Conservation (phyloP, 2,113 vertebrate genomes). For the Thamnaconus septentrionalis region DNA sequence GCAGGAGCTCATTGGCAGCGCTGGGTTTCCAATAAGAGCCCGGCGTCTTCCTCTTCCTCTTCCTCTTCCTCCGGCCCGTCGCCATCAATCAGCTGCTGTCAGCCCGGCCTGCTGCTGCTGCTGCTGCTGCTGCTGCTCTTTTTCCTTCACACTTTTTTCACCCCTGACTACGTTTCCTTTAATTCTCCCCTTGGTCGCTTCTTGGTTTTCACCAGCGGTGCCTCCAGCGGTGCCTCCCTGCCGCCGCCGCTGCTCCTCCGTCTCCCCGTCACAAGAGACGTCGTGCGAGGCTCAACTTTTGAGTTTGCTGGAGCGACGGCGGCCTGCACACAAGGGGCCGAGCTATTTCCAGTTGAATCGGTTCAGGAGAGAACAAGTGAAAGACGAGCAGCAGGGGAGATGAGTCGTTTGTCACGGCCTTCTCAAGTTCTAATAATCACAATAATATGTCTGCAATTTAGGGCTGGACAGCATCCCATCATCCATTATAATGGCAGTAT, state of each 20-base stretch:
- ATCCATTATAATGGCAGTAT: no score
- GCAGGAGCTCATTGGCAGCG: slow-evolving; percentile 51
- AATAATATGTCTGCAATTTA: no score
- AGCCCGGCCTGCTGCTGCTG: slow-evolving; percentile 23
- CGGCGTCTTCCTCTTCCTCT: slow-evolving; percentile 19
- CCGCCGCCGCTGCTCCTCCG: slow-evolving; percentile 23
- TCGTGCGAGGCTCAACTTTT: slow-evolving; percentile 21
- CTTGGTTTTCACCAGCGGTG: no score
- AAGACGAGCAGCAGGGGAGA: slow-evolving; percentile 24
- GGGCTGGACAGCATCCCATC: no score
- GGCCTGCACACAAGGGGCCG: slow-evolving; percentile 25
- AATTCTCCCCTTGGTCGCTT: background rate
- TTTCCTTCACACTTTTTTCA: background rate
- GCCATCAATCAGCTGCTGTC: slow-evolving; percentile 44
- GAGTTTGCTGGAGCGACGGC: slow-evolving; percentile 23
- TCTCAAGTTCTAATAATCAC: no score
- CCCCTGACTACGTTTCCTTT: background rate
- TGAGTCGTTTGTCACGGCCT: no score
- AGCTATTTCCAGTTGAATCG: slow-evolving; percentile 37
- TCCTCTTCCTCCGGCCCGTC: slow-evolving; percentile 32
- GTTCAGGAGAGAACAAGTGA: background rate
- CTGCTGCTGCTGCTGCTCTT: slow-evolving; percentile 3
- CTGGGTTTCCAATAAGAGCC: slow-evolving; percentile 51
- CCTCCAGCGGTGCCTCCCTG: no score
- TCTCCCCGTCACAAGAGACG: background rate